A percentile compares a stretch with the other conserved stretches of the same genome.
These are phyloP conservation scores for Hydrozoanthus gracilis DNA, from an alignment of 92 coral and sea anemone genomes.

Conservation along the genomic window DNA sequence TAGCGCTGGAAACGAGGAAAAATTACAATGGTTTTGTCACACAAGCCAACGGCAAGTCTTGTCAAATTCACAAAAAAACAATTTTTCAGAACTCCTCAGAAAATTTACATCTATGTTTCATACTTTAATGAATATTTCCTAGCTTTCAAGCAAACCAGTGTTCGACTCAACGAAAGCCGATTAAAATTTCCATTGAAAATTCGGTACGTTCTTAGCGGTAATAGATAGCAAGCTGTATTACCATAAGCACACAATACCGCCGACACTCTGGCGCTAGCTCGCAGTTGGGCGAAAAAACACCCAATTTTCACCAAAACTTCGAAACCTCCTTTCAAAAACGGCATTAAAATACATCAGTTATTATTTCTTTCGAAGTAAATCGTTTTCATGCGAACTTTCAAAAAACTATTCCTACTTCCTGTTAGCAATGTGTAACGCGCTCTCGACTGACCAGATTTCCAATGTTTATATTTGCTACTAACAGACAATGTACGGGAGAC, in stretches of 20 bases:
- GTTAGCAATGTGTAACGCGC: conserved; percentile 51
- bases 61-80: not conserved
- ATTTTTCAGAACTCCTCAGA: conserved; percentile 27
- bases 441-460: conserved; percentile 44
- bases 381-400: not conserved
- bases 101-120: not conserved
- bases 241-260: conserved; percentile 65
- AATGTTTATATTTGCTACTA: conserved; percentile 32
- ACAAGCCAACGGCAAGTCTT: not conserved
- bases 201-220: conserved; percentile 45
- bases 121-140: not conserved
- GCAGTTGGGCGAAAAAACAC: conserved; percentile 86
- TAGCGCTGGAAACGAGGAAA: conserved; percentile 31
- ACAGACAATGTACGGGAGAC: conserved; percentile 38
- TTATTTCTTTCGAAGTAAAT: conserved; percentile 21
- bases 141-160: conserved; percentile 1
- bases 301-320: conserved; percentile 42
- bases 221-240: conserved; percentile 49
- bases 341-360: not conserved
- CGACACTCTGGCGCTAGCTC: conserved; percentile 93
- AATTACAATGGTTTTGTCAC: conserved; percentile 39
- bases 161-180: conserved; percentile 36
- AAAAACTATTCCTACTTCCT: conserved; percentile 23
- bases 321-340: conserved; percentile 15
- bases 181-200: conserved; percentile 45